Evolutionary conservation across 2,113 vertebrate species (phyloP).

Genomic region (Urocolius indicus): DNA sequence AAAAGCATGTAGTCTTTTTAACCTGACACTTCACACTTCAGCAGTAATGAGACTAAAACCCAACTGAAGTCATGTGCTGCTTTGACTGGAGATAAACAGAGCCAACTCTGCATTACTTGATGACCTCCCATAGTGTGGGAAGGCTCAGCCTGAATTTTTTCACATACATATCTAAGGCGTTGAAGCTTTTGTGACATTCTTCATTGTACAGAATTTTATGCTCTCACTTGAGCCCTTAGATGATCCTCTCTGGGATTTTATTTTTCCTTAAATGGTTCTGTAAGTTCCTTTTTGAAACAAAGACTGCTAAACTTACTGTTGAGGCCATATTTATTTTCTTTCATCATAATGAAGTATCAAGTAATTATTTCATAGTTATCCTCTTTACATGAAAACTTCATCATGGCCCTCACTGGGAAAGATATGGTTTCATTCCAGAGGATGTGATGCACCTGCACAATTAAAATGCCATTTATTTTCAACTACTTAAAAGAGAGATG

Average conservation of each 20-base stretch:
- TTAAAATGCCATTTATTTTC: constrained; percentile 64
- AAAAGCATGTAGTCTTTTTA: constrained; percentile 64
- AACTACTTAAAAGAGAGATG: constrained; percentile 42
- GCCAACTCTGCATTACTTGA: constrained; percentile 21
- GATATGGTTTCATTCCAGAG: constrained; percentile 53
- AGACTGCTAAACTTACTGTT: constrained; percentile 28
- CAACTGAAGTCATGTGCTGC: constrained; percentile 56
- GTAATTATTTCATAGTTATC: constrained; percentile 41
- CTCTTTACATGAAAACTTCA: constrained; percentile 6
- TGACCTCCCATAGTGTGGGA: constrained; percentile 70
- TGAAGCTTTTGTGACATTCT: constrained; percentile 62
- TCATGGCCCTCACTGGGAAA: not conserved
- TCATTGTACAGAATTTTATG: constrained; percentile 64
- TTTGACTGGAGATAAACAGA: constrained; percentile 59
- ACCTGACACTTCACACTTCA: constrained; percentile 71
- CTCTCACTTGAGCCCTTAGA: constrained; percentile 44
- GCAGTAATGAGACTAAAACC: constrained; percentile 63
- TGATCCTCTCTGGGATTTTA: constrained; percentile 45
- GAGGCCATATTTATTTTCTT: constrained; percentile 49
- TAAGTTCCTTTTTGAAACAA: constrained; percentile 37
- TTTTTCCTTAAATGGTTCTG: constrained; percentile 62
- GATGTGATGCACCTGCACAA: constrained; percentile 35
- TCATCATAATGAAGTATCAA: constrained; percentile 6
- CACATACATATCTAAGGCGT: constrained; percentile 54
- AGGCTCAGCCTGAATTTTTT: constrained; percentile 61